These are phyloP conservation scores for Masticophis lateralis DNA, from an alignment of 2,797 vertebrate genomes.

Conservation along the genomic window DNA sequence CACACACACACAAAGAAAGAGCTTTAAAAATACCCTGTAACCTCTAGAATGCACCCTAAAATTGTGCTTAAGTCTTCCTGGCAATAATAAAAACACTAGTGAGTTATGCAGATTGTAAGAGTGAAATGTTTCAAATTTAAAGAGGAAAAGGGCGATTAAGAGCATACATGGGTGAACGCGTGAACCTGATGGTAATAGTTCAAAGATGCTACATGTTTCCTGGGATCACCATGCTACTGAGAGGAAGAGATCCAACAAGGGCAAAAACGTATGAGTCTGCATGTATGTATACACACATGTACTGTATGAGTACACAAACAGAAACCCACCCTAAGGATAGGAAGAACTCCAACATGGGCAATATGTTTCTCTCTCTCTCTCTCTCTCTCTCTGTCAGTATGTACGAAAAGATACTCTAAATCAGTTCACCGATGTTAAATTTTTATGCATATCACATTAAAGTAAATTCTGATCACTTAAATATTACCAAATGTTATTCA, in stretches of 20 bases:
- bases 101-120: neutral
- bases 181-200: neutral
- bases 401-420: neutral
- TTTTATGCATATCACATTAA: neutral
- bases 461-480: neutral
- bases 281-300: neutral
- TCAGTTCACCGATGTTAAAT: neutral
- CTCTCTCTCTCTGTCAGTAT: too few species aligned
- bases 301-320: neutral
- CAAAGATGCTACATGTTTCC: neutral
- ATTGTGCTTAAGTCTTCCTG: neutral
- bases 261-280: neutral
- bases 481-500: neutral
- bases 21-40: neutral
- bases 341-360: neutral
- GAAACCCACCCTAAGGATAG: neutral
- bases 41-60: neutral
- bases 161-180: neutral
- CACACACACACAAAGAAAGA: neutral
- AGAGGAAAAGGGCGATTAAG: neutral
- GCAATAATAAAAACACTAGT: neutral
- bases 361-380: neutral
- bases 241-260: neutral
- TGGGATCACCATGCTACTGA: neutral
- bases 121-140: neutral